Base-by-base conservation (phyloP, 2,113 vertebrate species). In the Paramormyrops kingsleyae region DNA sequence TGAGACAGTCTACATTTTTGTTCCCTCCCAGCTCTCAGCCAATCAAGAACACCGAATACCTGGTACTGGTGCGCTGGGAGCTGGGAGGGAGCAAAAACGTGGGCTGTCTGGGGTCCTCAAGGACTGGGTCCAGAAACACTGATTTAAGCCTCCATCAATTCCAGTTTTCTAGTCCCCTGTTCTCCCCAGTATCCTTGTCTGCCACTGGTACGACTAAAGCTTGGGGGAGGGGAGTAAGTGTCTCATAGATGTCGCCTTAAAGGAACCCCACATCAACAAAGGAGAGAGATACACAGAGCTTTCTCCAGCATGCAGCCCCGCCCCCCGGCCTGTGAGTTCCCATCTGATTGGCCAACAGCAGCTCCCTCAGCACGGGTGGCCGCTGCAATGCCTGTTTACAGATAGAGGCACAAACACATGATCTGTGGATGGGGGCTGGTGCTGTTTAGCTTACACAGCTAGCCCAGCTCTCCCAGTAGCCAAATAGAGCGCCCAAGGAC, bases 241-340 rank as follows among this genome's bases (percentile, higher is more conserved):
- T 95, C 95, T 94, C 94, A 96, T 94, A 95, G 96, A 95, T 9
- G 95, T 95, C 95, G 94, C 95, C 95, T 95, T 94, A 93, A 89
- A 93, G 94, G 24, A 62, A n/a, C 21, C 56, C 0, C 21, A 9
- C 56, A n/a, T 62, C 95, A 94, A 94, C 96, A 96, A 95, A 95
- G 95, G 95, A 62, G 56, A 62, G 94, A 96, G 95, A 95, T 96
- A 95, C 93, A 93, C 93, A 94, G 94, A 95, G 94, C 95, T 95
- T 89, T 93, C 91, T 91, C 4, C 91, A 89, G 95, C 94, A 94
- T 93, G 94, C 93, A 93, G 92, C 87, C 92, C 95, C 85, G 0
- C 62, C 62, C n/a, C 62, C n/a, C 52, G 0, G 62, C 62, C 62
- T 66, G n/a, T 66, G n/a, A 66, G 6, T 12, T 31, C n/a, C 62